These are phyloP conservation scores for Nyctibius bracteatus DNA, from an alignment of 2,113 vertebrate species.

Conservation along the genomic window DNA sequence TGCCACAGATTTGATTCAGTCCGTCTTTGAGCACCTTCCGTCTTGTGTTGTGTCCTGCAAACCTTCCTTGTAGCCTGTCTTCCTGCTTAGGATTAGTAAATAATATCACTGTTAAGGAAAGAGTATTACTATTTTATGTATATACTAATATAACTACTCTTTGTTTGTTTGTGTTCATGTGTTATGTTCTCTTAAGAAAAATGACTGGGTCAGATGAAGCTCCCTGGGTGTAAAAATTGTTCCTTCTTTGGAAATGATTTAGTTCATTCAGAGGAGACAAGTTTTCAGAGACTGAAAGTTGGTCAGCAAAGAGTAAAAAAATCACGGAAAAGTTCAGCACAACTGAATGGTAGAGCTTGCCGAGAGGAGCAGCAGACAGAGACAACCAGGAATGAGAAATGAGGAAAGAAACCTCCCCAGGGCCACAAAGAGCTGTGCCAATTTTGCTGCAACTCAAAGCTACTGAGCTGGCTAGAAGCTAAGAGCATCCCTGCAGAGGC, in stretches of 20 bases:
- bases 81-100: neutral
- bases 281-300: neutral
- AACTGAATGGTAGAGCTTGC: neutral
- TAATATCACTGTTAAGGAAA: neutral
- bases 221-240: neutral
- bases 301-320: neutral
- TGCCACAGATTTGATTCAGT: neutral
- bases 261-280: neutral
- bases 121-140: neutral
- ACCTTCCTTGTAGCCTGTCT: neutral
- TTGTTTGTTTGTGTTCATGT: neutral
- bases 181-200: neutral
- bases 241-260: neutral
- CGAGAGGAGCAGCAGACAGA: neutral
- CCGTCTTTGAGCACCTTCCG: neutral
- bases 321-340: neutral
- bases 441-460: neutral
- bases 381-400: neutral
- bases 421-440: neutral
- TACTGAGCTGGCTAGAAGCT: constrained; percentile 34
- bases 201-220: neutral
- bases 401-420: neutral
- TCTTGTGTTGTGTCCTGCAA: neutral
- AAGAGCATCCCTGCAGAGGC: constrained; percentile 6
- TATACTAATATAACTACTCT: neutral